Percentiles rank a stretch among this genome's conserved stretches.
phyloP scores from a whole-genome alignment of 2,113 vertebrate species.

The Ciconia boyciana region DNA sequence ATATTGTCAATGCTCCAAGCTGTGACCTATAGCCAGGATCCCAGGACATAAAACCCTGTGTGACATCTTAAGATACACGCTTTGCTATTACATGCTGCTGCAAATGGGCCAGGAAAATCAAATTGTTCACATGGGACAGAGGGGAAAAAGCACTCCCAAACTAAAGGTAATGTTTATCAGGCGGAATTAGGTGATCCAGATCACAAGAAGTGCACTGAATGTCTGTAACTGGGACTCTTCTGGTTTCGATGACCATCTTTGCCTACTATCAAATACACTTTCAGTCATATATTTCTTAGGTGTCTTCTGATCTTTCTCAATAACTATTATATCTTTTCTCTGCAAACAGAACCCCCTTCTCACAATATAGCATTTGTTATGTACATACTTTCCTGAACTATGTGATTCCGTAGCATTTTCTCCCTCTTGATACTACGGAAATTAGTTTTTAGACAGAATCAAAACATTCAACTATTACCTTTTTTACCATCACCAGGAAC shows the following conservation, averaged over 20 bases:
- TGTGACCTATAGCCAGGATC: neutral
- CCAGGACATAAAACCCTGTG: neutral
- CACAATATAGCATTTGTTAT: neutral
- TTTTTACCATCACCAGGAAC: neutral
- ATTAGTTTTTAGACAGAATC: neutral
- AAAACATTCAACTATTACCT: neutral
- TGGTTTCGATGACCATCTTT: neutral
- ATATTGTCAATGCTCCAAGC: neutral
- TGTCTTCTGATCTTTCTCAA: neutral
- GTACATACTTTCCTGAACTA: neutral
- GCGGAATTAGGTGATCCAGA: neutral
- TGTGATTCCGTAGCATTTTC: neutral
- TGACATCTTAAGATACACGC: fast-evolving
- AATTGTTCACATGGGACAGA: neutral
- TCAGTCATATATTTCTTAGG: neutral
- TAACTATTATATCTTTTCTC: neutral
- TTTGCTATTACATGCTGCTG: neutral
- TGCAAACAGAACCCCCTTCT: neutral
- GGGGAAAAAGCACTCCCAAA: neutral
- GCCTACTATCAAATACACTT: neutral
- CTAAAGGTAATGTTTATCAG: neutral
- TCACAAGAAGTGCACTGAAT: neutral
- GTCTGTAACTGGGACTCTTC: neutral
- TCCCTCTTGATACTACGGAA: neutral
- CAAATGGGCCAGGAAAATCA: neutral